Conservation (phyloP, 2,888 invertebrate species). For the Julus scanicus region DNA sequence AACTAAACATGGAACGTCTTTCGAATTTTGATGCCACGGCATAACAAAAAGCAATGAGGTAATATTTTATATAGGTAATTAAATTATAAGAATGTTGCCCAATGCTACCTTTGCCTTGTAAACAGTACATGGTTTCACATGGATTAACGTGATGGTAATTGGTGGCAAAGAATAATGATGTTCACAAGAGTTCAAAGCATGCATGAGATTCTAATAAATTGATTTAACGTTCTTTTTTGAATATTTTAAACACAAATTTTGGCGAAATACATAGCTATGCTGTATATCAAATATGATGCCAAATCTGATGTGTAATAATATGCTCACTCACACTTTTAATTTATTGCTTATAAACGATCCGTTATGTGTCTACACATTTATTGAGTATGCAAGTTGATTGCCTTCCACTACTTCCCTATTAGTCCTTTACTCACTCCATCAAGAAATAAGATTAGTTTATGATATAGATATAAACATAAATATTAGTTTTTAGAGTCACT, state of each 20-base stretch:
- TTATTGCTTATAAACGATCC: neutral
- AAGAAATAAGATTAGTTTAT: neutral
- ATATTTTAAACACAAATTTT: neutral
- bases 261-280: neutral
- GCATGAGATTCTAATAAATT: neutral
- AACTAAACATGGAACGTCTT: neutral
- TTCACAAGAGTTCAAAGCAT: neutral
- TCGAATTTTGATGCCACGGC: neutral
- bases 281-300: neutral
- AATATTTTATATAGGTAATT: neutral
- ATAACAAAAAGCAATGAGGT: neutral
- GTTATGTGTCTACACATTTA: neutral
- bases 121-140: neutral
- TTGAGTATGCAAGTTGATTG: neutral
- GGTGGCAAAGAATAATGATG: neutral
- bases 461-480: neutral
- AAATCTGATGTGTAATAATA: neutral
- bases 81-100: slow-evolving; percentile 25
- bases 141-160: neutral
- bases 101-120: neutral
- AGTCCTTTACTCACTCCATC: neutral
- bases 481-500: neutral
- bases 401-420: neutral
- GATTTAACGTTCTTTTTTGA: neutral
- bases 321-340: neutral